phyloP scores from a whole-genome alignment of 2,113 vertebrate genomes.

The Vulpes lagopus region DNA sequence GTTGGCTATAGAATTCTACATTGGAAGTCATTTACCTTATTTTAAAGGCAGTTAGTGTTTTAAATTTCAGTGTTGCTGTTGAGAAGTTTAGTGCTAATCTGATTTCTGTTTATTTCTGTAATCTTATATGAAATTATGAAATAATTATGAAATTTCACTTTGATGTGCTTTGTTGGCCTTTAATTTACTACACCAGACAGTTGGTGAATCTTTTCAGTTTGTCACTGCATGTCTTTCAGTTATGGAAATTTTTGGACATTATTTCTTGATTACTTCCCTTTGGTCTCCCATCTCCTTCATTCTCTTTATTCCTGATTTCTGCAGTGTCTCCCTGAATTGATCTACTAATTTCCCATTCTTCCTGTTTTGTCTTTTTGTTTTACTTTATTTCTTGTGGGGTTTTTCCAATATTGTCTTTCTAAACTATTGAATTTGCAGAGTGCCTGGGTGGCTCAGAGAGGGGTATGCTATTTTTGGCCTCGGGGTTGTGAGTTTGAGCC shows the following conservation, averaged over 20 bases:
- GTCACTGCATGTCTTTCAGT: not conserved
- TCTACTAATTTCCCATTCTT: not conserved
- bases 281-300: not conserved
- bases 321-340: not conserved
- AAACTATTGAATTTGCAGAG: not conserved
- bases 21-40: slow-evolving; percentile 19
- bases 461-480: not conserved
- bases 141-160: slow-evolving; percentile 28
- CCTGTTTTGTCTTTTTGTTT: not conserved
- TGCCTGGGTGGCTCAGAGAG: not conserved
- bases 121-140: not conserved
- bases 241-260: not conserved
- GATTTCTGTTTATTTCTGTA: not conserved
- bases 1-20: not conserved
- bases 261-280: not conserved
- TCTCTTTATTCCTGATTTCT: not conserved
- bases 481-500: not conserved
- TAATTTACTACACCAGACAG: not conserved
- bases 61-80: slow-evolving; percentile 23
- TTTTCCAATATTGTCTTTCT: slow-evolving; percentile 26
- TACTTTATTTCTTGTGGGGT: not conserved
- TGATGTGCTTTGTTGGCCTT: not conserved
- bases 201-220: not conserved
- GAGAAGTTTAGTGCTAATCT: not conserved
- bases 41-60: not conserved